Conservation (phyloP, 2,888 invertebrate genomes). For the Lissonota sp. region DNA sequence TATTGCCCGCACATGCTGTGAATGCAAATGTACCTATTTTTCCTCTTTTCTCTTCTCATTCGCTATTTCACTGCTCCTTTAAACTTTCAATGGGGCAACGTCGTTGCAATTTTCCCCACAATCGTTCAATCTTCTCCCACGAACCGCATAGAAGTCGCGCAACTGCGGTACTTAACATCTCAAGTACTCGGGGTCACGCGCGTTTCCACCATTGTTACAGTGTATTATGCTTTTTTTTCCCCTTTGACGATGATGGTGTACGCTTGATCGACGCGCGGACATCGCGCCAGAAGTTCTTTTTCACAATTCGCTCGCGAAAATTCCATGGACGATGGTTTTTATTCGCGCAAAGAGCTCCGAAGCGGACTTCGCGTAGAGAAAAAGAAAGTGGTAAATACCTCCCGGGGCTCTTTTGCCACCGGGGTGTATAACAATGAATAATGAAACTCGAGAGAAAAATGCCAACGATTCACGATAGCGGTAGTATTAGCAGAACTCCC, state of each 20-base stretch:
- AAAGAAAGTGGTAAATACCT: conserved; percentile 40
- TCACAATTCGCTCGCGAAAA: neutral
- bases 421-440: conserved; percentile 1
- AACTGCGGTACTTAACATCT: conserved; percentile 30
- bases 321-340: conserved; percentile 7
- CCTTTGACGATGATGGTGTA: neutral
- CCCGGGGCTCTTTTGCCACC: conserved; percentile 13
- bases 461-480: conserved; percentile 38
- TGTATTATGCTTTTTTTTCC: conserved; percentile 13
- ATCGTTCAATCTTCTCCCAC: conserved; percentile 60
- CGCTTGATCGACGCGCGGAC: conserved; percentile 35
- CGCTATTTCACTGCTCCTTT: conserved; percentile 51
- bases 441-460: conserved; percentile 30
- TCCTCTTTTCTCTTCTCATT: conserved; percentile 1
- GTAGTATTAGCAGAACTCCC: conserved; percentile 13
- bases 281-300: conserved; percentile 23
- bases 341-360: conserved; percentile 17
- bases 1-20: neutral
- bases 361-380: conserved; percentile 7
- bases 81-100: conserved; percentile 19
- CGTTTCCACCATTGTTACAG: conserved; percentile 31
- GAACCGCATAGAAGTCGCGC: conserved; percentile 48
- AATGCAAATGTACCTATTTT: neutral
- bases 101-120: conserved; percentile 34
- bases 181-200: conserved; percentile 61